phyloP scores from a whole-genome alignment of 2,113 vertebrate species.

The Nicator chloris region DNA sequence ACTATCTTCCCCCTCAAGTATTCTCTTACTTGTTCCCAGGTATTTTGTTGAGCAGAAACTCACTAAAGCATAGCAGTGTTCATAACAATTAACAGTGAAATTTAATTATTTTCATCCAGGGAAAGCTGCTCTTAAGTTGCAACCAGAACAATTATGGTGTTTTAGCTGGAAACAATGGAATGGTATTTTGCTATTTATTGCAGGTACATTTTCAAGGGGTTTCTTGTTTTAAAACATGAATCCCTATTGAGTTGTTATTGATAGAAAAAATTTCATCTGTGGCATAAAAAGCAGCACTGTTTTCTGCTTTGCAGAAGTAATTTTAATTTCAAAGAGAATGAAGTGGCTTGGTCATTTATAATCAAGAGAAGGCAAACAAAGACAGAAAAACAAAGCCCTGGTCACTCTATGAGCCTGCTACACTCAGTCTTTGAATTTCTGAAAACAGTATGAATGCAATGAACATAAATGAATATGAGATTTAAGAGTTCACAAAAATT shows the following conservation, averaged over 20 bases:
- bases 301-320: conserved; percentile 51
- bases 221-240: not conserved
- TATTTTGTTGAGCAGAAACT: conserved; percentile 37
- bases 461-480: not conserved
- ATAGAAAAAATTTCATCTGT: not conserved
- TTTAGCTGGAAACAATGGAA: conserved; percentile 54
- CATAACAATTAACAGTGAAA: conserved; percentile 28
- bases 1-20: conserved; percentile 14
- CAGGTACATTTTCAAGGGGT: not conserved
- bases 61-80: conserved; percentile 47
- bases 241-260: not conserved
- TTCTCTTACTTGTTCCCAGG: conserved; percentile 15
- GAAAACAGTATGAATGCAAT: not conserved
- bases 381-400: not conserved
- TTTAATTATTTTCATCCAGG: conserved; percentile 61
- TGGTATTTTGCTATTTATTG: conserved; percentile 12
- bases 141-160: conserved; percentile 74
- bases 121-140: conserved; percentile 65
- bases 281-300: conserved; percentile 45
- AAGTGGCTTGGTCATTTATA: conserved; percentile 7
- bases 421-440: not conserved
- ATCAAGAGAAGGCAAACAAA: not conserved
- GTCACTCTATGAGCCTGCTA: not conserved
- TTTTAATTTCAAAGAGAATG: conserved; percentile 52
- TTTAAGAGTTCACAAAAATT: not conserved